Evolutionary conservation across 2,797 vertebrate genomes (phyloP).

Genomic region (Garrulus glandarius): DNA sequence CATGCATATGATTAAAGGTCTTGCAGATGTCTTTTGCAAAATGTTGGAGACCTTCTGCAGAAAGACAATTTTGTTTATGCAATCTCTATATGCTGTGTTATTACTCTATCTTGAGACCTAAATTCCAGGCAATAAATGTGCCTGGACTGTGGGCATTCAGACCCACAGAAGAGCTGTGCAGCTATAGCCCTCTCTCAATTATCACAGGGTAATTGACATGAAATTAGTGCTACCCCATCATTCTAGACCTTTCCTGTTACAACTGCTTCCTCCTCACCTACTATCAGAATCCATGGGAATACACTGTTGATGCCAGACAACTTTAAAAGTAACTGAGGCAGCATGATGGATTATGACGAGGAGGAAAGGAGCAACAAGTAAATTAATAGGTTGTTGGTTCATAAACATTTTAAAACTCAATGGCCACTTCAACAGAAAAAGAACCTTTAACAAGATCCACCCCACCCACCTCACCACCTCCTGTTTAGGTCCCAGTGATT

Average conservation of each 20-base stretch:
- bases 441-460: background rate
- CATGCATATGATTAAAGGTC: background rate
- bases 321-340: background rate
- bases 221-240: background rate
- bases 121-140: background rate
- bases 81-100: background rate
- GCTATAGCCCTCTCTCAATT: background rate
- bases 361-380: background rate
- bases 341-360: background rate
- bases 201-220: background rate
- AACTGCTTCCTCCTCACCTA: background rate
- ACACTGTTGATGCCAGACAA: background rate
- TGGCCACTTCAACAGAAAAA: background rate
- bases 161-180: background rate
- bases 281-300: background rate
- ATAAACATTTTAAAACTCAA: constrained; percentile 9
- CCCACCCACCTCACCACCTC: constrained; percentile 2
- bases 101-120: background rate
- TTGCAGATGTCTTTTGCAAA: constrained; percentile 10
- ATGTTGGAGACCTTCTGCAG: background rate
- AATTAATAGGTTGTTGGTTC: background rate
- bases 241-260: background rate
- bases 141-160: background rate
- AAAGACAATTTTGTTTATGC: background rate
- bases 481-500: constrained; percentile 1